These are phyloP conservation scores for Luperina nickerlii DNA, from an alignment of 2,888 invertebrate genomes.

Conservation along the genomic window DNA sequence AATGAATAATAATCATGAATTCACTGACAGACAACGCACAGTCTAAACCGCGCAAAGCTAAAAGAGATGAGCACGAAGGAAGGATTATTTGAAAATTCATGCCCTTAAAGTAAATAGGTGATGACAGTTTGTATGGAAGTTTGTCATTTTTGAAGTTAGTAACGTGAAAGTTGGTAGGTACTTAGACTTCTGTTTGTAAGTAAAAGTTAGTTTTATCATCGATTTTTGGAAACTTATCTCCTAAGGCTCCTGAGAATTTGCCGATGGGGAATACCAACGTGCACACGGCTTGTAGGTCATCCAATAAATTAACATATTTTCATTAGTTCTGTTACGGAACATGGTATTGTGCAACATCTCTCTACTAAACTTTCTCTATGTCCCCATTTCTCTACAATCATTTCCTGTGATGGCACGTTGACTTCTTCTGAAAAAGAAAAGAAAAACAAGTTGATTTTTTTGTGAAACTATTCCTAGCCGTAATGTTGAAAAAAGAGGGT, in stretches of 20 bases:
- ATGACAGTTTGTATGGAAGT: not conserved
- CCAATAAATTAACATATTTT: conserved; percentile 63
- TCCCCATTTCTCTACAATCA: conserved; percentile 36
- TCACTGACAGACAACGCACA: not conserved
- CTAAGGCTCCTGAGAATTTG: not conserved
- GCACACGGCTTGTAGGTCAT: not conserved
- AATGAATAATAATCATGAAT: not conserved
- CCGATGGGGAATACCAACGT: not conserved
- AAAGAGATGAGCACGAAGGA: not conserved
- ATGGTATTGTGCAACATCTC: conserved; percentile 67
- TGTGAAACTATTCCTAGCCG: not conserved
- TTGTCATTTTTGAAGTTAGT: not conserved
- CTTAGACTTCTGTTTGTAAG: not conserved
- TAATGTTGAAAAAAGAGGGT: not conserved
- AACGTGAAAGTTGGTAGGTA: not conserved
- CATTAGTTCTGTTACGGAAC: conserved; percentile 64
- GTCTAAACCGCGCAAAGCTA: not conserved
- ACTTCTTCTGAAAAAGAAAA: conserved; percentile 66
- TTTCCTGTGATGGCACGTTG: conserved; percentile 38
- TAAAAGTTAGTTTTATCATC: not conserved
- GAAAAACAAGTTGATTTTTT: not conserved
- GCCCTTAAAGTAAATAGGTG: not conserved
- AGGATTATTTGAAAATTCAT: not conserved
- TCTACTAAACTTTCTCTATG: conserved; percentile 55
- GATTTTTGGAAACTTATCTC: not conserved